Evolutionary conservation across 2,888 invertebrate genomes (phyloP).

Genomic region (Agrotis exclamationis): DNA sequence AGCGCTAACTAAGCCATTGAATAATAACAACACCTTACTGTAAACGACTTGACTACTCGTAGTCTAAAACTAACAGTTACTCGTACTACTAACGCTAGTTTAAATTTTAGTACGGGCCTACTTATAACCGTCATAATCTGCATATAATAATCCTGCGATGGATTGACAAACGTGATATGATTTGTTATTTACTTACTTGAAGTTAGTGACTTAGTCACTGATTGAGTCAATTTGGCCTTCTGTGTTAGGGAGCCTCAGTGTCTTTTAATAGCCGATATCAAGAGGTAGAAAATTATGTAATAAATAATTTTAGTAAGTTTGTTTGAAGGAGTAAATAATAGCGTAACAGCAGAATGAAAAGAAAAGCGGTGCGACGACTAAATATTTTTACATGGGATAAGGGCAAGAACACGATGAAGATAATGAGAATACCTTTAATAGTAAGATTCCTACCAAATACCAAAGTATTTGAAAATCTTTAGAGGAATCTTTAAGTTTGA

Average conservation of each 20-base stretch:
- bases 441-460: neutral
- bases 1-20: slow-evolving; percentile 18
- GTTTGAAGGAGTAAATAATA: no score
- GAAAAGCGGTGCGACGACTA: no score
- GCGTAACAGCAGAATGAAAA: no score
- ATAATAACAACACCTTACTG: slow-evolving; percentile 40
- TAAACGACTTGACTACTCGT: slow-evolving; percentile 46
- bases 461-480: neutral
- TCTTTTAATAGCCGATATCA: neutral
- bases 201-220: neutral
- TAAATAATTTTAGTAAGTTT: no score
- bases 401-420: neutral
- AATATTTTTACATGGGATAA: neutral
- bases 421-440: no score
- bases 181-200: neutral
- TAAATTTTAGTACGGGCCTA: slow-evolving; percentile 33
- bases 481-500: no score
- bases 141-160: slow-evolving; percentile 36
- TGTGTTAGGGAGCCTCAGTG: neutral
- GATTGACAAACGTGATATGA: slow-evolving; percentile 23
- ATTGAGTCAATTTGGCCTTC: neutral
- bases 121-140: slow-evolving; percentile 35
- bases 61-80: slow-evolving; percentile 49
- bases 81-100: slow-evolving; percentile 49
- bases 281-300: neutral